These are phyloP conservation scores for Gambelia wislizenii DNA, from an alignment of 2,797 vertebrate species.

Conservation along the genomic window DNA sequence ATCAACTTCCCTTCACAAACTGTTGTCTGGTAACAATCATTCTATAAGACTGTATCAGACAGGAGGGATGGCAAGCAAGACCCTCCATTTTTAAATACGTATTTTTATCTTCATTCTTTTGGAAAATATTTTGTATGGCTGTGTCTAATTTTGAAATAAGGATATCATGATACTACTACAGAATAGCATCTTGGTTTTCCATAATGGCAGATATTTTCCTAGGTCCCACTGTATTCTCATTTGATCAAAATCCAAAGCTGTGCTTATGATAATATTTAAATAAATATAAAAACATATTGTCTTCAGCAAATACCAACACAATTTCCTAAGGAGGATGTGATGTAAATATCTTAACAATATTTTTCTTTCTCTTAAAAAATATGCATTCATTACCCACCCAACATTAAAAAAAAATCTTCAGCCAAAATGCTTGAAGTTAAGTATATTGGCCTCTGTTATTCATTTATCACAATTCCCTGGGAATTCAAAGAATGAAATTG, in stretches of 20 bases:
- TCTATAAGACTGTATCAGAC: neutral
- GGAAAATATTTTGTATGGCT: neutral
- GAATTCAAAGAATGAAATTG: slow-evolving; percentile 22
- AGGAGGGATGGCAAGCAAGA: neutral
- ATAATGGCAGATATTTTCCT: neutral
- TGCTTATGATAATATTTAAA: neutral
- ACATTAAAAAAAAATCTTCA: neutral
- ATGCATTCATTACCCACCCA: neutral
- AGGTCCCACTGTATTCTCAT: neutral
- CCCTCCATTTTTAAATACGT: neutral
- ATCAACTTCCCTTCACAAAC: neutral
- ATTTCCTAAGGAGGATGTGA: neutral
- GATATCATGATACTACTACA: neutral
- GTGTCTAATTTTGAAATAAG: neutral
- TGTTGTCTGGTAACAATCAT: neutral
- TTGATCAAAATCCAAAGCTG: neutral
- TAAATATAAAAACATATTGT: neutral
- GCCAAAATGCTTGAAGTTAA: neutral
- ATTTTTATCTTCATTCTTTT: neutral
- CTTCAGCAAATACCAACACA: neutral
- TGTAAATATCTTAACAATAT: neutral
- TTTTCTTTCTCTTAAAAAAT: neutral
- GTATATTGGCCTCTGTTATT: neutral
- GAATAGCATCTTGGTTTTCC: neutral
- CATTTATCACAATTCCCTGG: neutral